phyloP scores from a whole-genome alignment of 2,113 vertebrate species.

The Lepus europaeus region DNA sequence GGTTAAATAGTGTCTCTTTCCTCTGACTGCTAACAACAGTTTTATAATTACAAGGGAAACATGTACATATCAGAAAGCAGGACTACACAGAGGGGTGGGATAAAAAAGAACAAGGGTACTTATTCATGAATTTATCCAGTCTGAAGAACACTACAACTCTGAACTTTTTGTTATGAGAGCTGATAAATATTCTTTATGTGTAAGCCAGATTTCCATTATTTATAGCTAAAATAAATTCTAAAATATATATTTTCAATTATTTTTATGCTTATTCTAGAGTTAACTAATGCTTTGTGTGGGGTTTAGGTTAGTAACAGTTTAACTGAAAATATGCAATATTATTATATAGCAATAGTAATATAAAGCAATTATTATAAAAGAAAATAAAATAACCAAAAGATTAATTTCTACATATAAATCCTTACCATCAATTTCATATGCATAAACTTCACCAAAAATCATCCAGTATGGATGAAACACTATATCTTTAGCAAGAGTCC shows the following conservation, averaged over 20 bases:
- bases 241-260: slow-evolving; percentile 23
- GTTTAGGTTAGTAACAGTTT: neutral
- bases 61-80: neutral
- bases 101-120: neutral
- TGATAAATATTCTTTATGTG: neutral
- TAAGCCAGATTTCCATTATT: neutral
- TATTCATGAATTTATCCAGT: slow-evolving; percentile 7
- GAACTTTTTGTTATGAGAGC: slow-evolving; percentile 17
- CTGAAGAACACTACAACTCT: neutral
- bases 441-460: slow-evolving; percentile 99
- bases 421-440: slow-evolving; percentile 99
- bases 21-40: neutral
- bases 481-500: slow-evolving; percentile 96
- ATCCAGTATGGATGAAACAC: slow-evolving; percentile 99
- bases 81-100: neutral
- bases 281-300: neutral
- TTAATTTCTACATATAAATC: slow-evolving; percentile 53
- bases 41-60: slow-evolving; percentile 12
- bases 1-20: neutral
- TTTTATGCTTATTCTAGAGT: neutral
- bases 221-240: neutral
- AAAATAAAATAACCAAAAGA: slow-evolving; percentile 29
- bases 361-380: slow-evolving; percentile 42
- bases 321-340: slow-evolving; percentile 41
- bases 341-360: too few species aligned